Percentiles rank a stretch among this genome's conserved stretches.
phyloP scores from a whole-genome alignment of 2,113 vertebrate species.

The Castor canadensis region DNA sequence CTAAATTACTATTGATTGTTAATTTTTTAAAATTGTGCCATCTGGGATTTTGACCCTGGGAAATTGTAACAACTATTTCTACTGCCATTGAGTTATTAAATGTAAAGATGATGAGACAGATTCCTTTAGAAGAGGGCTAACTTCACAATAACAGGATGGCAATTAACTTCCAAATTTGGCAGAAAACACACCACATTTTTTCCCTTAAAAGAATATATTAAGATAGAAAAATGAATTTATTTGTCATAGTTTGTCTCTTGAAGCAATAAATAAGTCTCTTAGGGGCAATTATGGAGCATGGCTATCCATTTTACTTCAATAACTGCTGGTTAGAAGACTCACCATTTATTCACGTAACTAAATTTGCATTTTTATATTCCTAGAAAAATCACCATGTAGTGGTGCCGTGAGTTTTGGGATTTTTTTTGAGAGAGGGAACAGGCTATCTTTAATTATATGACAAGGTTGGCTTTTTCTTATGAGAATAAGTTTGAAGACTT shows the following conservation, averaged over 20 bases:
- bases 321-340: background rate
- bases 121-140: slow-evolving; percentile 33
- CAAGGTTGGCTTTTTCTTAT: background rate
- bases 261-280: background rate
- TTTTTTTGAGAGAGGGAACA: background rate
- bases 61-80: background rate
- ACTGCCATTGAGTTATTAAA: slow-evolving; percentile 33
- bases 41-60: slow-evolving; percentile 52
- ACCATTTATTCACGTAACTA: background rate
- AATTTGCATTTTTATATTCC: background rate
- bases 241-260: background rate
- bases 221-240: background rate
- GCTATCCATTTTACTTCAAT: background rate
- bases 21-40: slow-evolving; percentile 30
- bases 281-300: background rate
- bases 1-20: slow-evolving; percentile 46
- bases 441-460: background rate
- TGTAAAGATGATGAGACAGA: background rate
- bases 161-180: slow-evolving; percentile 55
- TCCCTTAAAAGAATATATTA: background rate
- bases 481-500: background rate
- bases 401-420: background rate
- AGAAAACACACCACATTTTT: background rate
- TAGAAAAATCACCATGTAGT: background rate
- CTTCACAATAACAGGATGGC: background rate